Base-by-base conservation (phyloP, 2,113 vertebrate genomes). In the Podilymbus podiceps region DNA sequence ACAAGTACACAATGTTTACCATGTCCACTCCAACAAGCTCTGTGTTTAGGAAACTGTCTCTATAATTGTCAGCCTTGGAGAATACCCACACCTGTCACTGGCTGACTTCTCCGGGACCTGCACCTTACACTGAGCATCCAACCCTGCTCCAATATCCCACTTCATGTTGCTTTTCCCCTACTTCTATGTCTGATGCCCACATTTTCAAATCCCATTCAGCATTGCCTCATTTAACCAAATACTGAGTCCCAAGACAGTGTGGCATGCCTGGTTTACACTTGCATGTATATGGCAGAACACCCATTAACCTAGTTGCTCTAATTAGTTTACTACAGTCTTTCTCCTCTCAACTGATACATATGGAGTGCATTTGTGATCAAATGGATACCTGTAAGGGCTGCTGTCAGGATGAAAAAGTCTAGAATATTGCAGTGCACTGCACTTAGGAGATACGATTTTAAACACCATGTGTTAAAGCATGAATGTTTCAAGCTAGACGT, bases 391-490 rank as follows among this genome's bases (percentile, higher is more conserved):
- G 6, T 59, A 58, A 31, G 5, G 0, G 7, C 1, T 74, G 4
- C 3, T 80, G 33, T 31, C 7, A 24, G 0, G 2, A 21, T 10
- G 20, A 50, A 63, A 78, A 46, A 20, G 0, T 56, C 11, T 83
- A 23, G 35, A 68, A 44, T 35, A 35, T 5, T 52, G 5, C 17
- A 46, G 5, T 56, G 40, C 23, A 25, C 8, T 35, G 5, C 7
- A 49, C 4, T 20, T 44, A 71, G 20, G 12, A 30, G 7, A 53
- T 38, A 49, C 0, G 1, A 28, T 42, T 91, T 69, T 21, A 62
- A 74, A 84, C 33, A 40, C 1, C 17, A 12, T 2, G 0, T 49
- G 8, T n/a, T 50, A 44, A 35, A 14, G 1, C 2, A 19, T 8
- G 15, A 60, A 3, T 15, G 1, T 38, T 89, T 74, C 18, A 44